A percentile compares a stretch with the other conserved stretches of the same genome.
Conservation (phyloP, 92 coral and sea anemone species). For the Phenganax subtilis region DNA sequence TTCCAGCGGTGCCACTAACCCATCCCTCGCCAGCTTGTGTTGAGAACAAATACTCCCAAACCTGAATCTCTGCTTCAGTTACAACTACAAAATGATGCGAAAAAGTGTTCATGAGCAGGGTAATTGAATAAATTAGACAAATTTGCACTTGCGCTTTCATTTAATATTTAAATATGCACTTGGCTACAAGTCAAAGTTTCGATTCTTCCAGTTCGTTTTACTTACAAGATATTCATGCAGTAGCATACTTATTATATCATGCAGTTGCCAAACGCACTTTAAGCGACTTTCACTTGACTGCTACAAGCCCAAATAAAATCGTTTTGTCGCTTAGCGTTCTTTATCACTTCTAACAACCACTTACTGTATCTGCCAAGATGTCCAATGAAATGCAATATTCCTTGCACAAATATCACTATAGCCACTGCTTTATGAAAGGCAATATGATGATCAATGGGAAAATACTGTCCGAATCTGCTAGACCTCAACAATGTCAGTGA, state of each 20-base stretch:
- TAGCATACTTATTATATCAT: no score
- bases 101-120: not conserved
- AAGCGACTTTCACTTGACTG: no score
- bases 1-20: conserved; percentile 24
- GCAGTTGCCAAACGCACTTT: no score
- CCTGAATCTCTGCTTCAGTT: not conserved
- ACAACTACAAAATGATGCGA: conserved; percentile 9
- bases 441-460: conserved; percentile 27
- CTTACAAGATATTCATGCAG: no score
- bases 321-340: no score
- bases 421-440: conserved; percentile 28
- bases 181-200: no score
- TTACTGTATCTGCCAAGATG: conserved; percentile 39
- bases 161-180: no score
- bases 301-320: no score
- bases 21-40: conserved; percentile 28
- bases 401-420: conserved; percentile 15
- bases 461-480: conserved; percentile 13
- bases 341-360: not conserved
- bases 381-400: conserved; percentile 22
- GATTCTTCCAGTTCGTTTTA: no score
- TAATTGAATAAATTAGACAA: not conserved
- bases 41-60: conserved; percentile 31
- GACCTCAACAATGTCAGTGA: conserved; percentile 25
- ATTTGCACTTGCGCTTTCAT: not conserved